Conservation (phyloP, 2,888 invertebrate species). For the Hirtodrosophila cameraria region DNA sequence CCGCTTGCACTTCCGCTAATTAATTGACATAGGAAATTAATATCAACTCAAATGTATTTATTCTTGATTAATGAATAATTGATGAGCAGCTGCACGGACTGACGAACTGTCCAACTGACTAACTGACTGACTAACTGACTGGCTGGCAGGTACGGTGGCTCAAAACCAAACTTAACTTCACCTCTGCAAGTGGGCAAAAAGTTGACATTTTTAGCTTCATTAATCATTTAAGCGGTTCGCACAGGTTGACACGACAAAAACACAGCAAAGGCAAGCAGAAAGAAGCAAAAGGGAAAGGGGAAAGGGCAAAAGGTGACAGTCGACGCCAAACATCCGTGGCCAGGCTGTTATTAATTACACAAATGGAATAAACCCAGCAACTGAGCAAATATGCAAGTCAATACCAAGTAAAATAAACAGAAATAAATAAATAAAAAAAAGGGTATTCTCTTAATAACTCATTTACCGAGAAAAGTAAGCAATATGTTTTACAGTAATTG, state of each 20-base stretch:
- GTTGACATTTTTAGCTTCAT: slow-evolving; percentile 73
- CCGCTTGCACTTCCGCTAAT: slow-evolving; percentile 65
- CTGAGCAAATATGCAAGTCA: slow-evolving; percentile 57
- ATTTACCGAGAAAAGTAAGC: neutral
- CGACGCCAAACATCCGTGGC: slow-evolving; percentile 27
- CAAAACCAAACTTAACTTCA: slow-evolving; percentile 41
- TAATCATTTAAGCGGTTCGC: slow-evolving; percentile 68
- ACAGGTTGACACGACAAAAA: slow-evolving; percentile 51
- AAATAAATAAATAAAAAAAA: slow-evolving; percentile 10
- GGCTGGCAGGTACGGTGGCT: slow-evolving; percentile 36
- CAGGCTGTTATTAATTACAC: slow-evolving; percentile 65
- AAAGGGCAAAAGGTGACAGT: slow-evolving; percentile 23
- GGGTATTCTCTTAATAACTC: neutral
- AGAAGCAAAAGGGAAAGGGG: neutral
- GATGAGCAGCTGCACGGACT: slow-evolving; percentile 45
- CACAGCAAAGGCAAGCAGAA: slow-evolving; percentile 9
- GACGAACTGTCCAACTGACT: slow-evolving; percentile 9
- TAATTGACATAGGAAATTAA: slow-evolving; percentile 69
- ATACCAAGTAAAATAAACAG: slow-evolving; percentile 38
- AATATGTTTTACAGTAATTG: neutral
- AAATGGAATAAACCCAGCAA: slow-evolving; percentile 52
- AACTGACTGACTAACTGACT: slow-evolving; percentile 2
- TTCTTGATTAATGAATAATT: slow-evolving; percentile 73
- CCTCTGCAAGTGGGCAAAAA: slow-evolving; percentile 37
- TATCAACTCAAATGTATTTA: slow-evolving; percentile 72